Conservation (phyloP, 2,888 invertebrate genomes). For the Lingula anatina region DNA sequence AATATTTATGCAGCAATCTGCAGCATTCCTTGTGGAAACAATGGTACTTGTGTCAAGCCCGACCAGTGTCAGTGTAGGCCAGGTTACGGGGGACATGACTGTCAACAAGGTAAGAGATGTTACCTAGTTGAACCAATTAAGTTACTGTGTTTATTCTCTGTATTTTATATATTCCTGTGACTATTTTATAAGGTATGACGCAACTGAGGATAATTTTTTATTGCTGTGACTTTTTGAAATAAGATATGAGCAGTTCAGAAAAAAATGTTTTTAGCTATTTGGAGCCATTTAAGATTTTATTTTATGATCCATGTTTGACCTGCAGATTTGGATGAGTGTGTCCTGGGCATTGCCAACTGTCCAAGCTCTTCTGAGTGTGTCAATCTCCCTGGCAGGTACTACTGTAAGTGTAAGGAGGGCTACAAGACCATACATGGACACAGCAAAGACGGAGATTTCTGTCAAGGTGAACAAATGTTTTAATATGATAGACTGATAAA, state of each 20-base stretch:
- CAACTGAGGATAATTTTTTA: neutral
- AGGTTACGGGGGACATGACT: conserved; percentile 76
- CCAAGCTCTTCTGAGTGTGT: conserved; percentile 73
- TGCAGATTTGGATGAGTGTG: conserved; percentile 78
- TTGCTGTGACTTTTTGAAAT: neutral
- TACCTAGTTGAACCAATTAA: neutral
- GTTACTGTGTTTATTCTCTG: no score
- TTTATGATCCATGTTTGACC: conserved; percentile 1
- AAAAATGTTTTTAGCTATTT: no score
- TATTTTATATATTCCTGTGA: no score
- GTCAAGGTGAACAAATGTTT: no score
- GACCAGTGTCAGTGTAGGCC: conserved; percentile 73
- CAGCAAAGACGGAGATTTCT: no score
- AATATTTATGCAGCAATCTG: conserved; percentile 67
- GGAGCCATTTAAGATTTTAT: no score
- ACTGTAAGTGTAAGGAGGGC: conserved; percentile 65
- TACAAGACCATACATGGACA: conserved; percentile 56
- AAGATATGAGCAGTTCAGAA: neutral
- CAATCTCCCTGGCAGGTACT: conserved; percentile 67
- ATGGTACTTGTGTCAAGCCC: conserved; percentile 73
- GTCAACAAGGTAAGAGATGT: conserved; percentile 61
- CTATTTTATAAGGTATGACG: no score
- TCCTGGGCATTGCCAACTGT: conserved; percentile 66
- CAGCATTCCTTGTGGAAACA: conserved; percentile 74
- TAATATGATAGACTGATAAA: no score